Conservation (phyloP, 2,113 vertebrate species). For the Turdus rufiventris region DNA sequence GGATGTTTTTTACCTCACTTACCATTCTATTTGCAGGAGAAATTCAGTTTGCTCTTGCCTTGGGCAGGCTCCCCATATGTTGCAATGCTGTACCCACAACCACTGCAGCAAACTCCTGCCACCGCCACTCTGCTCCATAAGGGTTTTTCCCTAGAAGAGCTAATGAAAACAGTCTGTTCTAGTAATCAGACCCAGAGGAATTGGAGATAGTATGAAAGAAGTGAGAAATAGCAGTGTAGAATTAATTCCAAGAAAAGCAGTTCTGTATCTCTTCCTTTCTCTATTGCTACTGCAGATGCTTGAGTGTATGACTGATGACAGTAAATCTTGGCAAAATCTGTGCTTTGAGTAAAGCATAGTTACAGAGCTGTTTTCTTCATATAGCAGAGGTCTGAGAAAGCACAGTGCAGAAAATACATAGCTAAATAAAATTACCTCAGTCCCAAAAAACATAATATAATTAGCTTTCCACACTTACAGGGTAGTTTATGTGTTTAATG, state of each 20-base stretch:
- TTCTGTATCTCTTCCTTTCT: neutral
- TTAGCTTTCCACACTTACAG: neutral
- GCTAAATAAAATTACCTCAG: neutral
- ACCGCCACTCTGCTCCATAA: neutral
- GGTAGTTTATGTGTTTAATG: neutral
- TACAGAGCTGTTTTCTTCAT: neutral
- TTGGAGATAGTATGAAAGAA: neutral
- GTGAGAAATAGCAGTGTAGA: neutral
- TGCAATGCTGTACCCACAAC: neutral
- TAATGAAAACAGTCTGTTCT: neutral
- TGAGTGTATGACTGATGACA: accelerated
- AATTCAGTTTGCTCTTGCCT: neutral
- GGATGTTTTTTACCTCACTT: neutral
- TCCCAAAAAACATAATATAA: neutral
- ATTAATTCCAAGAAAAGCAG: neutral
- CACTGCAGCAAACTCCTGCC: neutral
- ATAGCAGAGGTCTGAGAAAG: neutral
- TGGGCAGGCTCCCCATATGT: neutral
- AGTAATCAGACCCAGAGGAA: neutral
- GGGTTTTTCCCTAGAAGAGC: neutral
- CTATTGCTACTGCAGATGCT: neutral
- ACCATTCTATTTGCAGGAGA: neutral
- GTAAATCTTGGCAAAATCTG: neutral
- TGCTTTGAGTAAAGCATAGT: neutral
- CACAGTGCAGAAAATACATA: neutral